Base-by-base conservation (phyloP, 1,140 invertebrate species). In the Archegozetes longisetosus region DNA sequence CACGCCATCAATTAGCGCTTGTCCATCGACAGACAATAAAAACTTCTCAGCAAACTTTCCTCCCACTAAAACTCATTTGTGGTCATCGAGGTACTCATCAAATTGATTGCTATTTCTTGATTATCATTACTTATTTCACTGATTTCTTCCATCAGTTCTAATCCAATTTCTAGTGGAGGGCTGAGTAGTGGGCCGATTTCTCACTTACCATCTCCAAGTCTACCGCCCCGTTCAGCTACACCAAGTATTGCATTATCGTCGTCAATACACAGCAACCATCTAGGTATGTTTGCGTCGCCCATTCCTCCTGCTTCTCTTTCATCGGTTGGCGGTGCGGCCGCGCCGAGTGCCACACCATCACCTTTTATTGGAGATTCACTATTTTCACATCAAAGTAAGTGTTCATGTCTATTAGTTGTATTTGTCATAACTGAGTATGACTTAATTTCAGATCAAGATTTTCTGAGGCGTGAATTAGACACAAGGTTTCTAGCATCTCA, bases 381-480 rank as follows among this genome's bases (percentile, higher is more conserved):
- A 46, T 88, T 89, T 67, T 53, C 66, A 6, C 79, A 85, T 64
- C n/a, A n/a, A n/a, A 87, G 84, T 82, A 76, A 81, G 79, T 78
- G 60, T 57, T 61, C 12, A 46, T 46, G 40, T 46, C 40, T 46
- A n/a, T 13, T 46, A 12, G 40, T n/a, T 46, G 12, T 46, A n/a
- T 46, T 47, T 20, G n/a, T 47, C 13, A n/a, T 47, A 13, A 47
- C n/a, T 47, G 46, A n/a, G n/a, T n/a, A n/a, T n/a, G n/a, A n/a
- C n/a, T n/a, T n/a, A n/a, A 26, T 62, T 67, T 52, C 62, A 74
- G 73, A 67, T 66, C 70, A 72, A 67, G 91, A 96, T 71, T 76
- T 94, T 67, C 72, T 95, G 59, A 80, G 89, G 61, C 81, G 89
- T 68, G 90, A 95, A 73, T 75, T 96, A 64, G 90, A 94, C 76